These are phyloP conservation scores for Zaprionus kolodkinae DNA, from an alignment of 1,140 invertebrate genomes.

Conservation along the genomic window DNA sequence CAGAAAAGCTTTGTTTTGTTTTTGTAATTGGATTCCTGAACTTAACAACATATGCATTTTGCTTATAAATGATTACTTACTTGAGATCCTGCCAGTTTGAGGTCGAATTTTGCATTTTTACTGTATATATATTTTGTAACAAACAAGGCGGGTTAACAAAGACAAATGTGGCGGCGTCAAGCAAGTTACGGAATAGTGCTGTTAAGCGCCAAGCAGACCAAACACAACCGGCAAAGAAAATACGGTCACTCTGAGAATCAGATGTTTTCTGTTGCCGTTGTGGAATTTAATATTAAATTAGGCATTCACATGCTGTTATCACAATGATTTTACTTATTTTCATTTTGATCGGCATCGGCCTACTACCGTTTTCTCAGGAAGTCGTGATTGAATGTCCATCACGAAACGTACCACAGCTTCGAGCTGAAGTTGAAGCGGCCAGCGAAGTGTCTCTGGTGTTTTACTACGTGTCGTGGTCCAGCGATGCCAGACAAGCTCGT, in stretches of 20 bases:
- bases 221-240: not conserved
- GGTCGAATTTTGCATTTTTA: slow-evolving; percentile 23
- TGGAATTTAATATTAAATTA: slow-evolving; percentile 48
- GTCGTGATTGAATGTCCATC: slow-evolving; percentile 62
- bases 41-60: not conserved
- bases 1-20: not conserved
- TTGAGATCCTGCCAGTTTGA: slow-evolving; percentile 39
- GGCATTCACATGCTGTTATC: slow-evolving; percentile 7
- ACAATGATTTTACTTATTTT: slow-evolving; percentile 32
- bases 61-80: not conserved
- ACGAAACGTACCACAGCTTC: slow-evolving; percentile 54
- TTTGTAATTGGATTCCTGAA: not conserved
- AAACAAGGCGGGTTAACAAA: not conserved
- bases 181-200: slow-evolving; percentile 11
- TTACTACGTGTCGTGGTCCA: slow-evolving; percentile 79
- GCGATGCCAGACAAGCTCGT: slow-evolving; percentile 62
- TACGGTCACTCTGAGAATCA: slow-evolving; percentile 33
- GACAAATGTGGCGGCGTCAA: slow-evolving; percentile 15
- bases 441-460: slow-evolving; percentile 69
- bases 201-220: slow-evolving; percentile 3
- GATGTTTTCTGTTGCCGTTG: slow-evolving; percentile 33
- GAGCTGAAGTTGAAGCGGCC: slow-evolving; percentile 38
- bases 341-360: slow-evolving; percentile 23
- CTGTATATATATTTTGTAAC: not conserved
- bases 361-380: slow-evolving; percentile 17